Conservation (phyloP, 2,113 vertebrate genomes). For the Chaenogobius annularis region DNA sequence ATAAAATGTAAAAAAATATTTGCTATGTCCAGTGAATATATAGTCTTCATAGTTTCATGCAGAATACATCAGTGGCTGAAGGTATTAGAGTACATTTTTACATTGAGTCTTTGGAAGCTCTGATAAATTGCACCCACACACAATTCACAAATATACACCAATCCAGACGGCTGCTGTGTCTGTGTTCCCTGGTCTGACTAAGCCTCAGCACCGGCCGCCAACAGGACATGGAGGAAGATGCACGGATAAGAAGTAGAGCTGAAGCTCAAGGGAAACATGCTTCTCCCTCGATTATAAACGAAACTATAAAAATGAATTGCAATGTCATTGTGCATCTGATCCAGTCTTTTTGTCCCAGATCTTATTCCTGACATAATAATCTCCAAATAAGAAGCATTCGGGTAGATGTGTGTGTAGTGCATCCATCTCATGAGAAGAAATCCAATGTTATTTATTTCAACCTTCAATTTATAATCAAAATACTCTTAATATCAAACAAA, state of each 20-base stretch:
- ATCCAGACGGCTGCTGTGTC: constrained; percentile 21
- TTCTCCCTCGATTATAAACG: neutral
- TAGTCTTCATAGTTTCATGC: neutral
- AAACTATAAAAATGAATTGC: neutral
- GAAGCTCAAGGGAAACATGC: neutral
- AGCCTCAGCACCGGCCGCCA: constrained; percentile 11
- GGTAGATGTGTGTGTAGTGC: too few relatives aligned
- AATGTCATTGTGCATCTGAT: neutral
- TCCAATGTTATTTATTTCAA: too few relatives aligned
- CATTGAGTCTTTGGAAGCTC: constrained; percentile 31
- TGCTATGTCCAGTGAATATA: neutral
- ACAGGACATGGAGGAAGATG: neutral
- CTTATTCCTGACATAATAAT: too few relatives aligned
- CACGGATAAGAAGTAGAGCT: neutral
- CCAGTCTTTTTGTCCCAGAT: too few relatives aligned
- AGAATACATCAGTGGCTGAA: constrained; percentile 6
- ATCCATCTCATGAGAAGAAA: too few relatives aligned
- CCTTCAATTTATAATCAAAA: too few relatives aligned
- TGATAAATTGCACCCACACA: constrained; percentile 38
- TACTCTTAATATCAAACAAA: too few relatives aligned
- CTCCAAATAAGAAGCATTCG: too few relatives aligned
- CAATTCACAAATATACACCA: neutral
- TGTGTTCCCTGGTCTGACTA: constrained; percentile 19
- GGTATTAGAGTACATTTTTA: constrained; percentile 5
- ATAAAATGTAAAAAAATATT: neutral